Evolutionary conservation across 2,113 vertebrate species (phyloP), one percentile per base, ranked within the genome.

Genomic region (Bubo blakistoni): DNA sequence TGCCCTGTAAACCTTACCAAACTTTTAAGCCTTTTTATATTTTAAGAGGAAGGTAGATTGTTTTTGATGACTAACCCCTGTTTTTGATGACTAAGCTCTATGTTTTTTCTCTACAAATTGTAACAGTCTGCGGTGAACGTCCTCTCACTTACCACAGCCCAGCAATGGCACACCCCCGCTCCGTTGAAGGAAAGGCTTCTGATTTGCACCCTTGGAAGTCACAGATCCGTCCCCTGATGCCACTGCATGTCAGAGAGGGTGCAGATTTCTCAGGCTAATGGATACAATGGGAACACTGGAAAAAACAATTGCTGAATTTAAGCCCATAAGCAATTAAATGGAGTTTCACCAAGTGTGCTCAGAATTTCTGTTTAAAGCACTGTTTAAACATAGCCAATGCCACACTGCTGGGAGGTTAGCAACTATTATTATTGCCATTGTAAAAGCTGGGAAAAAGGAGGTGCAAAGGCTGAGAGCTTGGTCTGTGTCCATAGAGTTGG

Each of bases 11-110:
- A 67, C 63, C 67, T 66, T 47, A 95, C 78, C 63, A 78, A 93
- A 92, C 67, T 95, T 94, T 47, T 21, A 73, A 86, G 81, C 82
- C 67, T 80, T 91, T 88, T 73, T 88, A 51, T 79, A 86, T 91
- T 92, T 86, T 51, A 29, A 88, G 86, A 97, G 84, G 89, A 95
- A 96, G 58, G 89, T 95, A 77, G 81, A 67, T 84, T 88, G 86
- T 20, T 96, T 92, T 76, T 91, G 95, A 97, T 96, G 95, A 97
- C 91, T 97, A 97, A 97, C 62, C 16, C 46, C 54, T 82, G 89
- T 25, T 94, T 96, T 94, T 96, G 96, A 97, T 97, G 96, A 96
- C 91, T 95, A 94, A 97, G 94, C 78, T 94, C 81, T 67, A 21
- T 80, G 84, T 55, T 96, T 96, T 94, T 3, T 52, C 89, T 95